Base-by-base conservation (phyloP, 2,113 vertebrate genomes). In the Chauna torquata region DNA sequence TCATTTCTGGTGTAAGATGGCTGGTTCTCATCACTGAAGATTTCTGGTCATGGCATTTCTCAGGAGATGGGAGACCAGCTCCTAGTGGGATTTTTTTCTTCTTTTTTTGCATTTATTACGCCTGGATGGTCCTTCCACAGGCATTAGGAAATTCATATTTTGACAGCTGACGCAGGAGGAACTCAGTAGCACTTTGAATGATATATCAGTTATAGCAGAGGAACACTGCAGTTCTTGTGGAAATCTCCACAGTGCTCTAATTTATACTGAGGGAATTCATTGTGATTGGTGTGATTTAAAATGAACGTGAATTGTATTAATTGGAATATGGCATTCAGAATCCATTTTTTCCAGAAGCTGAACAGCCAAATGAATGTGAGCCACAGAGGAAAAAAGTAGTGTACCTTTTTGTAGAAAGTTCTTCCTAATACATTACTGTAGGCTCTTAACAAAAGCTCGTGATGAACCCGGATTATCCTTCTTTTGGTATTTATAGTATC, bases 71-170 rank as follows among this genome's bases (percentile, higher is more conserved):
- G n/a, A 20, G n/a, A 81, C 34, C 65, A 74, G 64, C 45, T 92
- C 58, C 75, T 80, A 18, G 25, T 42, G 74, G 52, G 55, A 57
- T 44, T 65, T 68, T 62, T 64, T 87, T 34, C 52, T 50, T 40
- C 40, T 47, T 44, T 27, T 74, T 90, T 74, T 68, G 30, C 32
- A 45, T 95, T 92, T 94, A 44, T 72, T 61, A 55, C 0, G 5
- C 68, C 47, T 92, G 75, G 23, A 55, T 91, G 32, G 66, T 95
- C 95, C 71, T 45, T 86, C 54, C 38, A 50, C 49, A 72, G 86
- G 75, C 69, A 70, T 65, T 87, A 85, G 44, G 70, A 94, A 94
- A 85, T 92, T 57, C 44, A 19, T 96, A 66, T 93, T 90, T 90
- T 94, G 81, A 85, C 86, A 91, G 75, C 49, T 91, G 81, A 72